These are phyloP conservation scores for Diachasma alloeum DNA, from an alignment of 1,140 invertebrate genomes.

Conservation along the genomic window DNA sequence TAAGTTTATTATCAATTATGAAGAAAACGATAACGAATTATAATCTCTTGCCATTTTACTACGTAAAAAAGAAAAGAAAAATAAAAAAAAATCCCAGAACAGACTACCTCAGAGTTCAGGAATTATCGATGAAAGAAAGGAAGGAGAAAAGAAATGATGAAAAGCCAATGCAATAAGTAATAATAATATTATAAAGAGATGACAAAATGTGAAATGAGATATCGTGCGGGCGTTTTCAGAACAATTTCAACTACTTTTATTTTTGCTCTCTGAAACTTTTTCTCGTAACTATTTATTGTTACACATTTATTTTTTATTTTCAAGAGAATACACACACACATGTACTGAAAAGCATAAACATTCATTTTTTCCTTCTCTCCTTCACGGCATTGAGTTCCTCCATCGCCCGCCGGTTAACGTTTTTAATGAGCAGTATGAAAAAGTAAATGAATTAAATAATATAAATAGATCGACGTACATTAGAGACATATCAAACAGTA, in stretches of 20 bases:
- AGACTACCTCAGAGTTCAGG: slow-evolving; percentile 65
- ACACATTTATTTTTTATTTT: neutral
- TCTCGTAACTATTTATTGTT: neutral
- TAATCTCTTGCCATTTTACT: slow-evolving; percentile 60
- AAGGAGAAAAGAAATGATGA: slow-evolving; percentile 53
- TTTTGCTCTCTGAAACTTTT: slow-evolving; percentile 11
- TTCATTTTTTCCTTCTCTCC: slow-evolving; percentile 27
- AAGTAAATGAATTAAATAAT: slow-evolving; percentile 41
- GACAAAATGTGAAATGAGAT: slow-evolving; percentile 27
- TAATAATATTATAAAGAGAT: slow-evolving; percentile 39
- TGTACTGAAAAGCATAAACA: slow-evolving; percentile 19
- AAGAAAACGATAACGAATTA: slow-evolving; percentile 44
- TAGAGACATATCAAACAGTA: slow-evolving; percentile 64
- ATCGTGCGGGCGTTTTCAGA: slow-evolving; percentile 34
- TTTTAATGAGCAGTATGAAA: slow-evolving; percentile 23
- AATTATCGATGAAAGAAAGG: slow-evolving; percentile 58
- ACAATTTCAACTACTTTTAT: neutral
- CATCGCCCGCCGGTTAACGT: slow-evolving; percentile 38
- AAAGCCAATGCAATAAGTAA: slow-evolving; percentile 64
- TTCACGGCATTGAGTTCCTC: slow-evolving; percentile 35
- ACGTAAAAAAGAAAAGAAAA: slow-evolving; percentile 43
- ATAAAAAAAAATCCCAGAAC: slow-evolving; percentile 51
- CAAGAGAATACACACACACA: slow-evolving; percentile 23
- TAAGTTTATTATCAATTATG: slow-evolving; percentile 41
- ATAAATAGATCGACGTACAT: slow-evolving; percentile 49